Conservation (phyloP, 2,888 invertebrate genomes). For the Melinaea menophilus region DNA sequence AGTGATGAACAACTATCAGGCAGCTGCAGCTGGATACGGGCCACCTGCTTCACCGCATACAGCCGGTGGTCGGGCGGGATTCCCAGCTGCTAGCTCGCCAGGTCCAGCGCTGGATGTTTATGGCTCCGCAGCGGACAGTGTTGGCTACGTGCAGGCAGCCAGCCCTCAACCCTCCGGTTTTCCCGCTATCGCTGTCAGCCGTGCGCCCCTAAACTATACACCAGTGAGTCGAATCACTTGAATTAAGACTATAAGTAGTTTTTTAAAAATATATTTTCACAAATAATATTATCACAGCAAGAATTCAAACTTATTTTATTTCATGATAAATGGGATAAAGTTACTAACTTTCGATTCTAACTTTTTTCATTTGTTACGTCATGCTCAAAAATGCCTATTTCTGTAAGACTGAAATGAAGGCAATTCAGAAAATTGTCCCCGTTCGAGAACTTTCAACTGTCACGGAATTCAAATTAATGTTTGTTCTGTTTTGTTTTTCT, state of each 20-base stretch:
- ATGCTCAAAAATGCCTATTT: slow-evolving; percentile 70
- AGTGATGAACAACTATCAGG: slow-evolving; percentile 98
- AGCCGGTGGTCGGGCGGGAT: slow-evolving; percentile 85
- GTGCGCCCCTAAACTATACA: slow-evolving; percentile 95
- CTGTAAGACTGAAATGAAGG: slow-evolving; percentile 68
- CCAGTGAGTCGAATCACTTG: slow-evolving; percentile 82
- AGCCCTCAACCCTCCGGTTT: slow-evolving; percentile 98
- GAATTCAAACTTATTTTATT: slow-evolving; percentile 40
- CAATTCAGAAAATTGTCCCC: slow-evolving; percentile 73
- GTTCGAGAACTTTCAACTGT: slow-evolving; percentile 71
- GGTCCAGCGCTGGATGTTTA: slow-evolving; percentile 95
- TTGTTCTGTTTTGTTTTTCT: slow-evolving; percentile 73
- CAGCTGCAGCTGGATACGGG: slow-evolving; percentile 87
- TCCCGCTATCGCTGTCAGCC: slow-evolving; percentile 95
- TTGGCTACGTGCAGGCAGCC: slow-evolving; percentile 97
- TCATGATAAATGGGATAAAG: slow-evolving; percentile 76
- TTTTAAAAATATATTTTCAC: slow-evolving; percentile 5
- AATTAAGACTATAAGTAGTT: background rate
- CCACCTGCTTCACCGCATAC: slow-evolving; percentile 91
- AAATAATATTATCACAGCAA: slow-evolving; percentile 8
- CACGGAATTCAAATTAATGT: slow-evolving; percentile 74
- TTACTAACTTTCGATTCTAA: slow-evolving; percentile 74
- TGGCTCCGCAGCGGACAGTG: slow-evolving; percentile 91
- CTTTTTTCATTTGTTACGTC: slow-evolving; percentile 77
- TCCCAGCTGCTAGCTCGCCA: slow-evolving; percentile 95